Base-by-base conservation (phyloP, 2,113 vertebrate genomes). In the Pipa parva region DNA sequence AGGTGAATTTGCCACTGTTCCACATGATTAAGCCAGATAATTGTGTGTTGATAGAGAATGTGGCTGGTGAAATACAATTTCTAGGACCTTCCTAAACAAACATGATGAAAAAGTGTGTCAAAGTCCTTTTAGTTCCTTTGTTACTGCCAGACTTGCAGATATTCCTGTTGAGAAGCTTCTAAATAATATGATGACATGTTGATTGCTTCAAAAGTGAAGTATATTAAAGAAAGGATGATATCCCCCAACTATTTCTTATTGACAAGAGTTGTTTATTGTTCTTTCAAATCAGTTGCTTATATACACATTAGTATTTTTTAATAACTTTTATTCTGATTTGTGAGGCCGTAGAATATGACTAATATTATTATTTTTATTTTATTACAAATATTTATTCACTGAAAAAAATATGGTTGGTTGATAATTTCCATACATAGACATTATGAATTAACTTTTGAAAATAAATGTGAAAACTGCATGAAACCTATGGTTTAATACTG, bases 21-120 rank as follows among this genome's bases (percentile, higher is more conserved):
- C 97, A 97, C 95, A 97, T 99, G 97, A 98, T 97, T 98, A 98
- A 97, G 92, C 93, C 93, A 99, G 95, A 98, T 99, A 99, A 99
- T 99, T 99, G 97, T 98, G 97, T 99, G 97, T 99, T 97, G 97
- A 98, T 98, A 97, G 95, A 87, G 88, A 97, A 94, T 94, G 92
- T 95, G 95, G 95, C 95, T 94, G 94, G 95, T 92, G 95, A 95
- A 99, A 98, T 97, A 97, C 93, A 96, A 98, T 98, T 97, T 97
- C 92, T 84, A 88, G 92, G 91, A 90, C 93, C 92, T 95, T 98
- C 95, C 94, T 97, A 97, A 97, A 97, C 95, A 99, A 99, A 98
- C 93, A 91, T 84, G 97, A 92, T 92, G 93, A 91, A 93, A 89
- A 87, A 93, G 87, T 85, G 84, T 90, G 88, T 87, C 87, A 85